Conservation (phyloP, 2,113 vertebrate genomes). For the Cacatua alba region DNA sequence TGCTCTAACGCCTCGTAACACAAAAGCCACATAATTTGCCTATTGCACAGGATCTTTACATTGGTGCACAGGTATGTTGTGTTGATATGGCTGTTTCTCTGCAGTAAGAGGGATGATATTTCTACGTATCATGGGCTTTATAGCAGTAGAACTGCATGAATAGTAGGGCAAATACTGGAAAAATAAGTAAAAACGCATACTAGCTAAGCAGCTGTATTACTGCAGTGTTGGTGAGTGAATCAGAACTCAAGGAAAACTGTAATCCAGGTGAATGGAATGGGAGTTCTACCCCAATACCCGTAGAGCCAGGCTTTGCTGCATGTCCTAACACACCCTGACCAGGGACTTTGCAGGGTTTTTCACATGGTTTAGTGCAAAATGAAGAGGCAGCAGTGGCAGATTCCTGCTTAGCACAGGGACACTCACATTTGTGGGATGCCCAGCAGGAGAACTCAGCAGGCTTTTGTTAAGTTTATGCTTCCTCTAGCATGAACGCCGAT, state of each 20-base stretch:
- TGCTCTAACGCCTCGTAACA: neutral
- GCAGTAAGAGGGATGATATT: neutral
- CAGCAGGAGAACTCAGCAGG: neutral
- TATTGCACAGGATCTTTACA: fast-evolving
- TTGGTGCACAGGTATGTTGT: fast-evolving
- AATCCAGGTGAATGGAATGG: neutral
- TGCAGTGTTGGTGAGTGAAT: neutral
- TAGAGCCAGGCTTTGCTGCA: fast-evolving
- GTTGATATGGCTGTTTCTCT: fast-evolving
- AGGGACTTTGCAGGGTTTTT: neutral
- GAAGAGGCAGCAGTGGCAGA: neutral
- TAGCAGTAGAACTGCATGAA: neutral
- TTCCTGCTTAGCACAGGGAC: neutral
- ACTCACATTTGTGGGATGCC: neutral
- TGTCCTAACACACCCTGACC: neutral
- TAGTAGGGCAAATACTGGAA: neutral
- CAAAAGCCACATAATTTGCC: neutral
- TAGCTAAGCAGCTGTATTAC: neutral
- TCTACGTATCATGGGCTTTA: neutral
- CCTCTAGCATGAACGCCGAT: fast-evolving
- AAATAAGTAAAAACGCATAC: neutral
- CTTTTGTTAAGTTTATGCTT: neutral
- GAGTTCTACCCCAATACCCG: neutral
- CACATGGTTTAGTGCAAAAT: neutral
- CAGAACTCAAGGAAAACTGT: neutral